Percentiles rank a stretch among this genome's conserved stretches.
Conservation (phyloP, 2,888 invertebrate genomes). For the Noctua comes region DNA sequence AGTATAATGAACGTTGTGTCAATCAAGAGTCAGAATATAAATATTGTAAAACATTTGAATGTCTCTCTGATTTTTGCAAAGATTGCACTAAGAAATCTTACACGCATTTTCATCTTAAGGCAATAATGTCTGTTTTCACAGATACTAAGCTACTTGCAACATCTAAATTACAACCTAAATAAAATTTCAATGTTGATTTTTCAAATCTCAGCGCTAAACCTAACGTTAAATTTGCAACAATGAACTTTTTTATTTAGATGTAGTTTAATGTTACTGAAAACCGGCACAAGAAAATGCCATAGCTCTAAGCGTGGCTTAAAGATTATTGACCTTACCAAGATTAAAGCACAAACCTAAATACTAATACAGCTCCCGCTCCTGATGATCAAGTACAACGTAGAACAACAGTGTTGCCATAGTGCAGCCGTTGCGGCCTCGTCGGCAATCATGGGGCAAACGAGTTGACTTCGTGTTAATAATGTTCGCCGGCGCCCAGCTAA, state of each 20-base stretch:
- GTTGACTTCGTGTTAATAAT: slow-evolving; percentile 57
- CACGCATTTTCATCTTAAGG: not conserved
- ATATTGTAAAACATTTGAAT: not conserved
- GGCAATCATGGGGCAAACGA: slow-evolving; percentile 35
- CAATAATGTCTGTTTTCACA: not conserved
- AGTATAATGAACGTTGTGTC: not conserved
- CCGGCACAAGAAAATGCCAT: not conserved
- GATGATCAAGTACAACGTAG: slow-evolving; percentile 1
- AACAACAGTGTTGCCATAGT: slow-evolving; percentile 30
- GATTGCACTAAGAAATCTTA: not conserved
- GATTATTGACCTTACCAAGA: not conserved
- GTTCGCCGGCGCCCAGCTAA: slow-evolving; percentile 48
- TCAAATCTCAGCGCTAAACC: not conserved
- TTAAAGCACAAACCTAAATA: slow-evolving; percentile 14
- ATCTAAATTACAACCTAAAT: not conserved
- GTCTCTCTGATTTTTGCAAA: not conserved
- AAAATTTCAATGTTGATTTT: not conserved
- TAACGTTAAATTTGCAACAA: not conserved
- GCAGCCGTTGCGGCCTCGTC: slow-evolving; percentile 10
- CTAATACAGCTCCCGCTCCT: not conserved
- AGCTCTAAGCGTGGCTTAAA: not conserved
- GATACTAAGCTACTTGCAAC: not conserved
- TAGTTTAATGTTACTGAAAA: not conserved
- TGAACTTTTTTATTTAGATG: not conserved
- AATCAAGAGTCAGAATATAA: not conserved